Conservation (phyloP, 2,113 vertebrate species). For the Gnathonemus longibarbis region DNA sequence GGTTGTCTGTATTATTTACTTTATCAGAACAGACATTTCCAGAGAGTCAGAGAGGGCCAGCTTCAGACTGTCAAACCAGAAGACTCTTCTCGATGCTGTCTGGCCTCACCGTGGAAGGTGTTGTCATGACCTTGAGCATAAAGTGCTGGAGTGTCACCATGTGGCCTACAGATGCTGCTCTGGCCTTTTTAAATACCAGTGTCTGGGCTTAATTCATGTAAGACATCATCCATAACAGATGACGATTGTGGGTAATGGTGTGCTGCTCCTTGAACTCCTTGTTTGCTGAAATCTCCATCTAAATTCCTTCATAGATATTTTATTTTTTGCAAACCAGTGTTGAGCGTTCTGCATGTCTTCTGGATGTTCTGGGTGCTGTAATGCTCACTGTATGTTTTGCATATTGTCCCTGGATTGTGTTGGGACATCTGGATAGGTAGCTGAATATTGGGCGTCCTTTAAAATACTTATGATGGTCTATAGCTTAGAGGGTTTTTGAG, state of each 20-base stretch:
- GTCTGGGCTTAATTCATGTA: neutral
- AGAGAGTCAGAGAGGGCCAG: neutral
- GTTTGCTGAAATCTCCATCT: neutral
- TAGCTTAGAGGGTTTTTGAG: neutral
- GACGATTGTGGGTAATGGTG: neutral
- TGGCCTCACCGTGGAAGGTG: neutral
- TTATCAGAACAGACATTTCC: neutral
- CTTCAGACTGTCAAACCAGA: neutral
- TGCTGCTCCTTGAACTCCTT: neutral
- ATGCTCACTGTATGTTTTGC: neutral
- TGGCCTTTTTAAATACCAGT: neutral
- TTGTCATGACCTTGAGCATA: neutral
- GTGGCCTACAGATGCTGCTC: neutral
- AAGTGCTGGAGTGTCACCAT: neutral
- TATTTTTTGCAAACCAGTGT: neutral
- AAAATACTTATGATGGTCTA: neutral
- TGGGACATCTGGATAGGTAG: neutral
- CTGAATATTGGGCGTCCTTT: neutral
- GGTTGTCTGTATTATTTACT: neutral
- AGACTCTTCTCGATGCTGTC: neutral
- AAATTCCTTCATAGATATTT: neutral
- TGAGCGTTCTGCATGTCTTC: neutral
- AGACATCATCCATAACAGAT: neutral
- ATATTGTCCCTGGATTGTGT: neutral
- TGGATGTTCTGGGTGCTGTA: neutral